Conservation (phyloP, 2,888 invertebrate genomes). For the Stenichneumon culpator region DNA sequence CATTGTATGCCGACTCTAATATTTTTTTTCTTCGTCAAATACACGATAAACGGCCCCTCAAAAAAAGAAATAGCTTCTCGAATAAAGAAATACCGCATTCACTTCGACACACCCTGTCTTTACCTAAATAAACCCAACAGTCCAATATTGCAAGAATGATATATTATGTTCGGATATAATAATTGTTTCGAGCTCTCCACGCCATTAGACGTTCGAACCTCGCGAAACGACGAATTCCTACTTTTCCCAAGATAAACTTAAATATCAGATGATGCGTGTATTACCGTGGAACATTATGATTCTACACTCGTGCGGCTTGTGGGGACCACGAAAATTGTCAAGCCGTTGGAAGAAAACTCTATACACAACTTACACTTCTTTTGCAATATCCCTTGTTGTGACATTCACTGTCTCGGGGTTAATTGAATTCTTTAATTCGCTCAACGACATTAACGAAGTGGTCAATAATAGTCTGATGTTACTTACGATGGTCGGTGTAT, state of each 20-base stretch:
- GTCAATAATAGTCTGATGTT: slow-evolving; percentile 46
- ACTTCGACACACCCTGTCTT: neutral
- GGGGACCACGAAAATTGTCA: slow-evolving; percentile 49
- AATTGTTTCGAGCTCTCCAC: neutral
- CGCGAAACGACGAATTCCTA: neutral
- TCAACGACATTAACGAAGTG: slow-evolving; percentile 24
- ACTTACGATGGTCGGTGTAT: slow-evolving; percentile 54
- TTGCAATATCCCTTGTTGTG: slow-evolving; percentile 24
- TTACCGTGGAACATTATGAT: slow-evolving; percentile 47
- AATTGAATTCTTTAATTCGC: slow-evolving; percentile 32
- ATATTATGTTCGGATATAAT: neutral
- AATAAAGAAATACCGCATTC: neutral
- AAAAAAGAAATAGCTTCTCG: neutral
- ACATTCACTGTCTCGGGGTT: slow-evolving; percentile 37
- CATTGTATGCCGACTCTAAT: neutral
- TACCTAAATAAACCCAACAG: neutral
- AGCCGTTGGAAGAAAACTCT: slow-evolving; percentile 50
- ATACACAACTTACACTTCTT: slow-evolving; percentile 46
- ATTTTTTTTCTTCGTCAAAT: neutral
- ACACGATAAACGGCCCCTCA: neutral
- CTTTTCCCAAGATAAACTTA: neutral
- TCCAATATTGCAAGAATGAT: neutral
- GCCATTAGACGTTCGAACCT: slow-evolving; percentile 5
- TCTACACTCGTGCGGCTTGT: slow-evolving; percentile 53
- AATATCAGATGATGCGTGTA: slow-evolving; percentile 16